Evolutionary conservation across 2,113 vertebrate species (phyloP).

Genomic region (Ranitomeya variabilis): DNA sequence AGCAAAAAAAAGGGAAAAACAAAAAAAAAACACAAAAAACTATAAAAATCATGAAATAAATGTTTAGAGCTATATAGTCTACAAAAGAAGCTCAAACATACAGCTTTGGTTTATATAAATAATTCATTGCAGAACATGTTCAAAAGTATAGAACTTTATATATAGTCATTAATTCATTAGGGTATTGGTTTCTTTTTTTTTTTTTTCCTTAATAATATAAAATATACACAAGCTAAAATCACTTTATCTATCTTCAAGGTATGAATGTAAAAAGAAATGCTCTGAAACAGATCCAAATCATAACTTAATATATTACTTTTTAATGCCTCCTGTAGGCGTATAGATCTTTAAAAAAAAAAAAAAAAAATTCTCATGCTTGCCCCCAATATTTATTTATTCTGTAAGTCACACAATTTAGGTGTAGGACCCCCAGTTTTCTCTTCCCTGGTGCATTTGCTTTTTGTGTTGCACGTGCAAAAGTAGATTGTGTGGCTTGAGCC

Average conservation of each 20-base stretch:
- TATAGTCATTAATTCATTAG: slow-evolving; percentile 91
- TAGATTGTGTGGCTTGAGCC: slow-evolving; percentile 75
- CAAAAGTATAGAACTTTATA: slow-evolving; percentile 87
- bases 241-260: slow-evolving; percentile 74
- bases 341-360: slow-evolving; percentile 70
- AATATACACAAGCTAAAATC: slow-evolving; percentile 86
- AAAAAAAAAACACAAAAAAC: slow-evolving; percentile 66
- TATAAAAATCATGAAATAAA: slow-evolving; percentile 77
- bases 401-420: slow-evolving; percentile 59
- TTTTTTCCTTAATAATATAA: slow-evolving; percentile 80
- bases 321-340: slow-evolving; percentile 74
- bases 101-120: slow-evolving; percentile 99
- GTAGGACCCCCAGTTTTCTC: slow-evolving; percentile 71
- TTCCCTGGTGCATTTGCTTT: slow-evolving; percentile 71
- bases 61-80: slow-evolving; percentile 85
- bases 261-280: slow-evolving; percentile 80
- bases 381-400: slow-evolving; percentile 31
- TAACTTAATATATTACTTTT: slow-evolving; percentile 90
- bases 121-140: slow-evolving; percentile 93
- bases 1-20: slow-evolving; percentile 78
- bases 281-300: slow-evolving; percentile 81
- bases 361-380: slow-evolving; percentile 74
- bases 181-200: slow-evolving; percentile 68
- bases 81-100: slow-evolving; percentile 72
- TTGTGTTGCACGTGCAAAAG: slow-evolving; percentile 79